phyloP scores from a whole-genome alignment of 1,140 invertebrate species.

The Ostrea edulis region DNA sequence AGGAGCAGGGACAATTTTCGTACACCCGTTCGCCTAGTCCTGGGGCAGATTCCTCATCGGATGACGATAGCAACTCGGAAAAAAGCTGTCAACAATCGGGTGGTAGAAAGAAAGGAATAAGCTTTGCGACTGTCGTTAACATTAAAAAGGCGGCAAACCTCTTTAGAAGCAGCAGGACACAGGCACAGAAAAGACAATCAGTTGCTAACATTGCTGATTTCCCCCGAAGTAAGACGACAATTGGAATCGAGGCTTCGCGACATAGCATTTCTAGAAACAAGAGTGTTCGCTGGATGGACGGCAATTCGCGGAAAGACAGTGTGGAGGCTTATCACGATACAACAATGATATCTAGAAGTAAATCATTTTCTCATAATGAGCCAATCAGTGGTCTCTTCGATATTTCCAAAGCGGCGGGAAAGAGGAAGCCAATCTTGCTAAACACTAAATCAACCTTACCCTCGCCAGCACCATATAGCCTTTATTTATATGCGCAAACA shows the following conservation, averaged over 20 bases:
- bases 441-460: neutral
- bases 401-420: constrained; percentile 15
- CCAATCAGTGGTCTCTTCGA: neutral
- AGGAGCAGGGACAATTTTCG: constrained; percentile 27
- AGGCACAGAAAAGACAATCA: neutral
- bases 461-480: neutral
- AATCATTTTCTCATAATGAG: constrained; percentile 15
- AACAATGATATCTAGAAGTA: constrained; percentile 9
- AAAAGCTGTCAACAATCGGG: neutral
- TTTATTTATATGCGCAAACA: constrained; percentile 23
- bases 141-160: neutral
- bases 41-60: neutral
- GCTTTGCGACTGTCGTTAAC: neutral
- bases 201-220: neutral
- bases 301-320: neutral
- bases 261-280: constrained; percentile 1
- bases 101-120: neutral
- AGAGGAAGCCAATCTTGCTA: neutral
- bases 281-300: constrained; percentile 21
- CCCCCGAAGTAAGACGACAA: neutral
- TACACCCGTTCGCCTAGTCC: constrained; percentile 15
- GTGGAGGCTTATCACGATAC: neutral
- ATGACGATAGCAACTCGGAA: constrained; percentile 5
- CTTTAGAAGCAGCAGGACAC: constrained; percentile 2
- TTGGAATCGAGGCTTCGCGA: neutral